Evolutionary conservation across 2,113 vertebrate species (phyloP), one percentile per base, ranked within the genome.

Genomic region (Thalassarche chlororhynchos): DNA sequence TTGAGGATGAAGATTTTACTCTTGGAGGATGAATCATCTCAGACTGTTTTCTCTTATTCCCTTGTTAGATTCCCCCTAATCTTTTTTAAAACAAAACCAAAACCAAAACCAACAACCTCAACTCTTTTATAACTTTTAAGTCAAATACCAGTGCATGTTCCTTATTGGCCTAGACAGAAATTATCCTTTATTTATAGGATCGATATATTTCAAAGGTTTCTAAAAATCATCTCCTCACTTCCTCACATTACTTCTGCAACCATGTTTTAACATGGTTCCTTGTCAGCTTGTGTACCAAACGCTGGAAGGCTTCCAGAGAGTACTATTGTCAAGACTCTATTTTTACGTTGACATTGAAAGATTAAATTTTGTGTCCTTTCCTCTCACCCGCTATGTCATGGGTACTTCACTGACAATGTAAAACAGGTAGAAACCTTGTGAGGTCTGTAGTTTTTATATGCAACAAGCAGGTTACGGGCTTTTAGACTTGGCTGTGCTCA

Each of bases 221-320:
- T 72, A 38, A 83, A 83, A 87, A 9, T 61, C 23, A 72, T 65
- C 3, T 4, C 1, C 8, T 88, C n/a, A 19, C 9, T 60, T 20
- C 18, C 26, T 93, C 47, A 68, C 6, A 17, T 47, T 40, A 31
- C 23, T 74, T 86, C 64, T 92, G 36, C 11, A 31, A 19, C 5
- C 0, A 0, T 34, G 3, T 77, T 96, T 92, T 77, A 65, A 54
- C 17, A 34, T 0, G 3, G 2, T 44, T 72, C 17, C 32, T 72
- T 84, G 4, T 51, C n/a, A 69, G 8, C 15, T 34, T 21, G 3
- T 44, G 47, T 70, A 34, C 31, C 14, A 69, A 72, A 58, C 34
- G 9, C 14, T 88, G 34, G 19, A 91, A 65, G 4, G 5, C 9
- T 88, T 88, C 13, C 49, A 86, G 52, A 75, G 18, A 34, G 6